Evolutionary conservation across 2,113 vertebrate genomes (phyloP), one percentile per base, ranked within the genome.

Genomic region (Ceratotherium simum): DNA sequence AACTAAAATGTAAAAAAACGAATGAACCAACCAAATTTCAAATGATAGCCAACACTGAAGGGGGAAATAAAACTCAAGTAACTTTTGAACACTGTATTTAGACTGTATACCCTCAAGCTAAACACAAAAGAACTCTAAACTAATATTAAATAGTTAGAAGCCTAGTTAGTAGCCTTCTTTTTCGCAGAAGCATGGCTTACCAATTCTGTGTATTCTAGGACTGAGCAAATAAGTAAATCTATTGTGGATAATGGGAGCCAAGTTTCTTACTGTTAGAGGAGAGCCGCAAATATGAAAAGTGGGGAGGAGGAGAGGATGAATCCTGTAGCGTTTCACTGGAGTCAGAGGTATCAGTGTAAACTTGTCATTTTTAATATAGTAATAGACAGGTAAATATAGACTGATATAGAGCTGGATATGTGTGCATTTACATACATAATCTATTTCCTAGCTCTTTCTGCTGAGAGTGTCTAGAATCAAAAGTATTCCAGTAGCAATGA

Each of bases 281-380:
- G 81, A 88, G 27, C 27, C 83, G 73, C 46, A 83, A 91, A 90
- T 39, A 90, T 8, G 72, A 48, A 92, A 62, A 90, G 70, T 62
- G 58, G 48, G 56, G 69, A 39, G 18, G 51, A 91, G 72, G 27
- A 39, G 39, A 78, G 62, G 92, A 90, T 51, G n/a, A 80, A 33
- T 27, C n/a, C 39, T 88, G 62, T 3, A 87, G 27, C 67, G 36
- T 88, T 73, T 69, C 39, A 46, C 1, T 80, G 79, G 36, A 88
- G 46, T 89, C 42, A 87, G 33, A 93, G 60, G 25, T 85, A 36
- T 62, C 11, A 69, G 27, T 83, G 20, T 75, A n/a, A 80, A 89
- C n/a, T 56, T 65, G 27, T 72, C 46, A 60, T 88, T 97, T 96
- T 86, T 54, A 95, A 90, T 78, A 76, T 1, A 90, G 54, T n/a